Percentiles rank a stretch among this genome's conserved stretches.
Evolutionary conservation across 1,140 invertebrate genomes (phyloP).

Genomic region (Drosophila subpulchrella): DNA sequence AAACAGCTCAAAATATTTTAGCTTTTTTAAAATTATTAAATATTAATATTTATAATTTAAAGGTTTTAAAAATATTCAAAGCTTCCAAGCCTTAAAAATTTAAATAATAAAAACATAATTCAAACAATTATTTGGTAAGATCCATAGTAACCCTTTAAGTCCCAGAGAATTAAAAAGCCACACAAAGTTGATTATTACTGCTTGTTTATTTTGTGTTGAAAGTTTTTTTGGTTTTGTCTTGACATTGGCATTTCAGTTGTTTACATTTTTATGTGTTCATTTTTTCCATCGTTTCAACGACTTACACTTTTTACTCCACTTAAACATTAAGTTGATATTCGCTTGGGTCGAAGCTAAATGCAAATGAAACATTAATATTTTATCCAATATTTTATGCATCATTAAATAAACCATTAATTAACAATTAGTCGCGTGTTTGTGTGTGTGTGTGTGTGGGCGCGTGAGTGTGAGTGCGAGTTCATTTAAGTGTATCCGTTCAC

Average conservation of each 20-base stretch:
- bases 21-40: too few species aligned
- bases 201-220: slow-evolving; percentile 53
- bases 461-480: slow-evolving; percentile 34
- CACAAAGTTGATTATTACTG: slow-evolving; percentile 26
- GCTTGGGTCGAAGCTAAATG: slow-evolving; percentile 52
- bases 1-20: too few species aligned
- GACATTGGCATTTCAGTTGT: slow-evolving; percentile 43
- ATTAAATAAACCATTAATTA: slow-evolving; percentile 81
- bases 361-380: slow-evolving; percentile 66
- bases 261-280: slow-evolving; percentile 22
- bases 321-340: slow-evolving; percentile 57
- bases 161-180: neutral
- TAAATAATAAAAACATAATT: too few species aligned
- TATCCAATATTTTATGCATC: slow-evolving; percentile 75
- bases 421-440: slow-evolving; percentile 61
- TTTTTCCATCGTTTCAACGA: slow-evolving; percentile 36
- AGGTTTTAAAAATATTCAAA: too few species aligned
- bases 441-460: slow-evolving; percentile 20
- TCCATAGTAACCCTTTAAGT: neutral
- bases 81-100: too few species aligned
- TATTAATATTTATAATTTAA: too few species aligned
- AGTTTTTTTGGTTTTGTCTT: slow-evolving; percentile 43
- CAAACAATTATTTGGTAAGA: neutral
- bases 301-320: slow-evolving; percentile 37
- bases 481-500: slow-evolving; percentile 57